Evolutionary conservation across 1,140 invertebrate species (phyloP).

Genomic region (Calephelis virginiensis): DNA sequence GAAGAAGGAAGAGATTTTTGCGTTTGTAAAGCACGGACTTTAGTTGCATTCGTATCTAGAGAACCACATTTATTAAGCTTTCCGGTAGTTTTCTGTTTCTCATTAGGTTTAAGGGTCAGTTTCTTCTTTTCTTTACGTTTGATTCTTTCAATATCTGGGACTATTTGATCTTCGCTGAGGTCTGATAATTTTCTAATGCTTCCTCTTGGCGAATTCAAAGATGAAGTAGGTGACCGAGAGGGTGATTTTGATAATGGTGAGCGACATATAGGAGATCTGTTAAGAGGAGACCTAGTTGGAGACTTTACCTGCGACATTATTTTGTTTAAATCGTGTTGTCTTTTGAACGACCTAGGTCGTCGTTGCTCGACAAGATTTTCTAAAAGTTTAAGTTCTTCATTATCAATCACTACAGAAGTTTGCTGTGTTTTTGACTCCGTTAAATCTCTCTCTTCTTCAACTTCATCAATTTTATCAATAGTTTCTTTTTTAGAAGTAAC

Average conservation of each 20-base stretch:
- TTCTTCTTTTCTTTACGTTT: constrained; percentile 77
- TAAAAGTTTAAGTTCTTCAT: constrained; percentile 77
- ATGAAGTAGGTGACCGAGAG: constrained; percentile 73
- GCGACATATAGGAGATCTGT: constrained; percentile 61
- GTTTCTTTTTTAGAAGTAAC: constrained; percentile 48
- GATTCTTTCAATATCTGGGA: constrained; percentile 79
- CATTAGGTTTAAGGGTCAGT: constrained; percentile 65
- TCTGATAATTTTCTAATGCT: constrained; percentile 76
- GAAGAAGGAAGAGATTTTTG: constrained; percentile 77
- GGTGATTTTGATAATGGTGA: constrained; percentile 76
- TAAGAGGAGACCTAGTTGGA: constrained; percentile 63
- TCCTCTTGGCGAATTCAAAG: constrained; percentile 73
- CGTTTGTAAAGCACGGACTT: constrained; percentile 69
- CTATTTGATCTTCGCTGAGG: constrained; percentile 80
- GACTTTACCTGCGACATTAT: constrained; percentile 61
- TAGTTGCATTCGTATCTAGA: constrained; percentile 71
- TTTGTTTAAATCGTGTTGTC: constrained; percentile 70
- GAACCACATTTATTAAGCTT: constrained; percentile 72
- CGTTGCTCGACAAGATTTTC: constrained; percentile 74
- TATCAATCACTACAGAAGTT: constrained; percentile 78
- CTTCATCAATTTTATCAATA: constrained; percentile 78
- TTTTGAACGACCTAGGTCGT: constrained; percentile 74
- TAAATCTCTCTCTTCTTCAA: constrained; percentile 71
- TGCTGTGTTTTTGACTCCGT: constrained; percentile 46
- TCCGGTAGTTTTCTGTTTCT: constrained; percentile 59